Percentiles rank a stretch among this genome's conserved stretches.
Conservation (phyloP, 2,113 vertebrate genomes). For the Corythornis cristatus region DNA sequence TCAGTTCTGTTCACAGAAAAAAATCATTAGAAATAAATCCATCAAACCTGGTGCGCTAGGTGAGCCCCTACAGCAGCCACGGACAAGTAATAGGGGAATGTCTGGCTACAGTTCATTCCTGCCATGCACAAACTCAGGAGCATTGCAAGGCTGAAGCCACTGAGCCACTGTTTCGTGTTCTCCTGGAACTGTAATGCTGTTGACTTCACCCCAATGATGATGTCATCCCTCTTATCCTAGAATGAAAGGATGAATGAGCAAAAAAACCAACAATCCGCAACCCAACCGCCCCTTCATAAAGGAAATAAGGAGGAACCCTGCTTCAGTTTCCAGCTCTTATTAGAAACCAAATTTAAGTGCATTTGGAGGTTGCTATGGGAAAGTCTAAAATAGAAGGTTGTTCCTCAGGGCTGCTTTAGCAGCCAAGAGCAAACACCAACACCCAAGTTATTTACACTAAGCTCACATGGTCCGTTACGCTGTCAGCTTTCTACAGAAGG, state of each 20-base stretch:
- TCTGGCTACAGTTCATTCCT: conserved; percentile 85
- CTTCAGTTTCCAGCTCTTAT: not conserved
- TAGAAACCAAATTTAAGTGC: not conserved
- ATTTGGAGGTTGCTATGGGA: not conserved
- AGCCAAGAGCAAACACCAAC: not conserved
- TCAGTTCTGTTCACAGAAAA: not conserved
- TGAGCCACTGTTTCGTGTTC: conserved; percentile 89
- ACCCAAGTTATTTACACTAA: not conserved
- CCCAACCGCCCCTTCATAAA: not conserved
- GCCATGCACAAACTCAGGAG: conserved; percentile 80
- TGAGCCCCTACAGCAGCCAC: conserved; percentile 80
- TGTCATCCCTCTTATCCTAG: conserved; percentile 92
- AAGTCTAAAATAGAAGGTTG: not conserved
- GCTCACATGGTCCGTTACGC: not conserved
- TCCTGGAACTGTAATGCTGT: conserved; percentile 88
- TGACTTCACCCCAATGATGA: conserved; percentile 89
- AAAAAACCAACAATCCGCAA: not conserved
- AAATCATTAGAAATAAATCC: not conserved
- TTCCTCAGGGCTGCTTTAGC: not conserved
- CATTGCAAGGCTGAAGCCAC: conserved; percentile 87
- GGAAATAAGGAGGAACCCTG: not conserved
- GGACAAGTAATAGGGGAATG: conserved; percentile 83
- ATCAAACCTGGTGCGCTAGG: conserved; percentile 85
- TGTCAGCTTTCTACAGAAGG: not conserved
- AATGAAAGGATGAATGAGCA: not conserved